Percentiles rank a stretch among this genome's conserved stretches.
Evolutionary conservation across 2,888 invertebrate genomes (phyloP).

Genomic region (Brenthis ino): DNA sequence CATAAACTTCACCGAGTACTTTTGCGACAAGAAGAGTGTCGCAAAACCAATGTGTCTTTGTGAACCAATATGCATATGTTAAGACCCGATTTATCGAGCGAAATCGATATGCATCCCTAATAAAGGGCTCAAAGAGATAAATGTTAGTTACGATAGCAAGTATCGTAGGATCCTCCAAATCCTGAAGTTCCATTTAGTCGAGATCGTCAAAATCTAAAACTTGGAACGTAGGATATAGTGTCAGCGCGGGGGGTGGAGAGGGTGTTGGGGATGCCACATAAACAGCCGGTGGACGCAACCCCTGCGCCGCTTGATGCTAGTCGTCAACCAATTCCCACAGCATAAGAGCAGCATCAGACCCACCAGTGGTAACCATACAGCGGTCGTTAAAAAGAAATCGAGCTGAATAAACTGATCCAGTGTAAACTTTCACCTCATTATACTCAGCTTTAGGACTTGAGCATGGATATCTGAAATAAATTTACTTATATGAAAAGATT

Average conservation of each 20-base stretch:
- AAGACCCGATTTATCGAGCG: too few relatives aligned
- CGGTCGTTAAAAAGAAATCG: conserved; percentile 94
- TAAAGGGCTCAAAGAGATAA: neutral
- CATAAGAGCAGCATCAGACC: conserved; percentile 94
- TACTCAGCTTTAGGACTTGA: conserved; percentile 93
- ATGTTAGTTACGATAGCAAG: neutral
- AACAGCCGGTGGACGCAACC: conserved; percentile 64
- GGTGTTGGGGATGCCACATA: conserved; percentile 71
- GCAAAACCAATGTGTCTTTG: too few relatives aligned
- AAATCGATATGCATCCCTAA: neutral
- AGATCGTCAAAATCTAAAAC: conserved; percentile 71
- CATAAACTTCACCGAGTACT: too few relatives aligned
- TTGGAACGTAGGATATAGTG: conserved; percentile 58
- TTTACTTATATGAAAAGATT: too few relatives aligned
- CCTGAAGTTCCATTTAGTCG: conserved; percentile 59
- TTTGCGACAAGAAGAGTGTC: too few relatives aligned
- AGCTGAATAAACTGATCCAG: conserved; percentile 89
- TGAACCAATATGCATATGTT: too few relatives aligned
- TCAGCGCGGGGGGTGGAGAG: conserved; percentile 61
- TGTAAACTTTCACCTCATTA: conserved; percentile 93
- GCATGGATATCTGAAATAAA: conserved; percentile 87
- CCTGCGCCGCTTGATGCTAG: conserved; percentile 78
- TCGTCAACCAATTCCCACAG: conserved; percentile 94
- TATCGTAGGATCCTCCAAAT: conserved; percentile 12
- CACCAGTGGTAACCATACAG: conserved; percentile 92